A percentile compares a stretch with the other conserved stretches of the same genome.
phyloP scores from a whole-genome alignment of 2,797 vertebrate genomes.

The Xenops minutus region DNA sequence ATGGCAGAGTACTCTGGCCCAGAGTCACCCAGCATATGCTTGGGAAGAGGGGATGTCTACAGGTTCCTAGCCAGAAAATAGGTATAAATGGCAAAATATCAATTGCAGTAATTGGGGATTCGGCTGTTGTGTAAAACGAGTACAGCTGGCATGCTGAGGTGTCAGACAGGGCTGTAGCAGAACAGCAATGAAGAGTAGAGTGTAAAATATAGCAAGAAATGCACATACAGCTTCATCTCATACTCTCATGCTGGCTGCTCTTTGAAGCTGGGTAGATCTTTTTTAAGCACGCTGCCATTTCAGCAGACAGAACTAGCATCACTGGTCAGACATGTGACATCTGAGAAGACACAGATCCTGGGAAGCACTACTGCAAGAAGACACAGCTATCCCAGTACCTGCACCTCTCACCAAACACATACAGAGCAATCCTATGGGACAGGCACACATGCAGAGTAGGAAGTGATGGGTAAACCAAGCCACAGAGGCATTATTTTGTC shows the following conservation, averaged over 20 bases:
- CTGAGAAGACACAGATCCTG: neutral
- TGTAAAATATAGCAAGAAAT: neutral
- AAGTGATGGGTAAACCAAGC: neutral
- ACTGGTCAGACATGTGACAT: neutral
- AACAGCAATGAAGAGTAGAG: neutral
- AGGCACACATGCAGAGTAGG: rapidly evolving
- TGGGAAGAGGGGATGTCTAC: neutral
- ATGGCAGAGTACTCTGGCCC: rapidly evolving
- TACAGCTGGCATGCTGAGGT: slow-evolving; percentile 25
- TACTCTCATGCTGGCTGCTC: neutral
- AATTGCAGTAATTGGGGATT: neutral
- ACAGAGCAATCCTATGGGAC: neutral
- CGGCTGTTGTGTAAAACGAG: neutral
- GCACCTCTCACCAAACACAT: neutral
- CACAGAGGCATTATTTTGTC: neutral
- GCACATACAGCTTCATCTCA: neutral
- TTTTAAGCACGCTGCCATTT: neutral
- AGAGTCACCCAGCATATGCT: neutral
- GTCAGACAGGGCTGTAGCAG: slow-evolving; percentile 23
- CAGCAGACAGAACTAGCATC: neutral
- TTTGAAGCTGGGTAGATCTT: neutral
- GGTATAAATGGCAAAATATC: neutral
- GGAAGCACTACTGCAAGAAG: neutral
- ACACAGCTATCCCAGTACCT: neutral
- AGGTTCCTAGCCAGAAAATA: neutral